A percentile compares a stretch with the other conserved stretches of the same genome.
phyloP scores from a whole-genome alignment of 2,797 vertebrate genomes.

The Phrynocephalus guinanensis region DNA sequence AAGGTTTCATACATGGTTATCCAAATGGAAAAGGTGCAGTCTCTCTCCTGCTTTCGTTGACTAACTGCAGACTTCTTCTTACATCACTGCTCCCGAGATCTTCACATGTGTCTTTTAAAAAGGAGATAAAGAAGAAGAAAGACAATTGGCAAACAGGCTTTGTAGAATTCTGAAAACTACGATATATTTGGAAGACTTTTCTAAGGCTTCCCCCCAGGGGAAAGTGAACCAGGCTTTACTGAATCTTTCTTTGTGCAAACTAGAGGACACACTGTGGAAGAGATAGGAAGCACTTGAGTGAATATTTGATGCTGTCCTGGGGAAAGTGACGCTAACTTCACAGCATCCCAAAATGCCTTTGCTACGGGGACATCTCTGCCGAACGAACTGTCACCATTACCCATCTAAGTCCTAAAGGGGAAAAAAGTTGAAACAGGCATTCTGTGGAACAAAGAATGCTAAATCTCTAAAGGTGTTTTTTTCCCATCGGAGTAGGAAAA shows the following conservation, averaged over 20 bases:
- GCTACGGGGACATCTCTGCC: neutral
- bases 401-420: neutral
- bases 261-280: neutral
- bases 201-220: neutral
- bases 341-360: neutral
- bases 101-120: neutral
- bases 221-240: neutral
- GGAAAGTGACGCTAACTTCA: neutral
- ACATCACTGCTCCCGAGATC: neutral
- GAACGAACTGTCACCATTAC: conserved; percentile 12
- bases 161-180: neutral
- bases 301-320: neutral
- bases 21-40: neutral
- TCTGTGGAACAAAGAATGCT: neutral
- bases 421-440: no score
- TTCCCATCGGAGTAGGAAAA: neutral
- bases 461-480: conserved; percentile 5
- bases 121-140: neutral
- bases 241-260: neutral
- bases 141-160: neutral
- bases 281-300: neutral
- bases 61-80: neutral
- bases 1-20: neutral
- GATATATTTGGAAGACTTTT: neutral
- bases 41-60: fast-evolving